A percentile compares a stretch with the other conserved stretches of the same genome.
Evolutionary conservation across 2,113 vertebrate species (phyloP).

Genomic region (Pimephales promelas): DNA sequence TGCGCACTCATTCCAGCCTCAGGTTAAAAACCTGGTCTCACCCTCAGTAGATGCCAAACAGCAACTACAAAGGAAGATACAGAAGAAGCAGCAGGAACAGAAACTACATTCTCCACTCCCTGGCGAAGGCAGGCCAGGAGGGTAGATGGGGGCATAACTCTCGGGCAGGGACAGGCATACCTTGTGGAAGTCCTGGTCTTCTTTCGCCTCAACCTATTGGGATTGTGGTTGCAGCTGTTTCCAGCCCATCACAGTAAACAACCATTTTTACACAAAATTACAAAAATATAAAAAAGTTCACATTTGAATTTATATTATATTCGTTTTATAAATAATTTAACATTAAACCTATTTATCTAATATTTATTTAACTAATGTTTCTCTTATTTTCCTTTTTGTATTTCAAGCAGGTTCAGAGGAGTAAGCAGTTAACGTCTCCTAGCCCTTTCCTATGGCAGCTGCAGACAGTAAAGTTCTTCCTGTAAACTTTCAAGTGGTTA

Average conservation of each 20-base stretch:
- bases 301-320: background rate
- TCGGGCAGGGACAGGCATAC: slow-evolving; percentile 80
- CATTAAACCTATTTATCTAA: no score
- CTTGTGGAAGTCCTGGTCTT: slow-evolving; percentile 87
- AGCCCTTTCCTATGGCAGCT: slow-evolving; percentile 85
- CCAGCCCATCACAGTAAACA: slow-evolving; percentile 89
- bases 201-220: slow-evolving; percentile 92
- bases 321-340: no score
- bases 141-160: slow-evolving; percentile 71
- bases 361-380: background rate
- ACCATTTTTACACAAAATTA: background rate
- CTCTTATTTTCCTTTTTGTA: slow-evolving; percentile 27
- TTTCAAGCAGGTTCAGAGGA: slow-evolving; percentile 83
- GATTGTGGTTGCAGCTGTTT: slow-evolving; percentile 89
- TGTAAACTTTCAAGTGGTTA: slow-evolving; percentile 93
- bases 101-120: slow-evolving; percentile 92
- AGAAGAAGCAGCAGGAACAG: slow-evolving; percentile 98
- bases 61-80: slow-evolving; percentile 97
- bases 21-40: slow-evolving; percentile 87
- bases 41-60: slow-evolving; percentile 94
- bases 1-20: slow-evolving; percentile 91
- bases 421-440: slow-evolving; percentile 86
- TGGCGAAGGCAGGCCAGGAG: slow-evolving; percentile 83
- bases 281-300: background rate
- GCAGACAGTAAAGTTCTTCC: slow-evolving; percentile 91